Conservation (phyloP, 1,140 invertebrate genomes). For the Thaumatotibia leucotreta region DNA sequence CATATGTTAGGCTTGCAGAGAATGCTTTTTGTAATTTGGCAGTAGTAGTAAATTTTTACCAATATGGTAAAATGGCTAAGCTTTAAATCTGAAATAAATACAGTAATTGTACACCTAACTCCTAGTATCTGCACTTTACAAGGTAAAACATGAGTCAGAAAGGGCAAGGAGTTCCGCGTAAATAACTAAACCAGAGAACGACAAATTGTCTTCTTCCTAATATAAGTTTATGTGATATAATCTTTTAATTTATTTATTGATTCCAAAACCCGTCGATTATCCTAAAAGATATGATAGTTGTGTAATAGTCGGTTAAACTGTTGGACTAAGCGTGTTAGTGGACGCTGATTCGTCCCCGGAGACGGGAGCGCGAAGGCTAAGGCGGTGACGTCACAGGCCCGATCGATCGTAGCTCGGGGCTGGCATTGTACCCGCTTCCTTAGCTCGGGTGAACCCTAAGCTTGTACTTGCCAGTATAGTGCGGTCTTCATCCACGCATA, state of each 20-base stretch:
- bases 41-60: no score
- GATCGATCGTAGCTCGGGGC: slow-evolving; percentile 48
- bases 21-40: no score
- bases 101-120: no score
- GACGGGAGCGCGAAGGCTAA: slow-evolving; percentile 43
- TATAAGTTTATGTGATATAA: not conserved
- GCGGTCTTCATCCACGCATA: not conserved
- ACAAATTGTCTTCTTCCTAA: not conserved
- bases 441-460: not conserved
- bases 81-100: no score
- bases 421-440: not conserved
- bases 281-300: not conserved
- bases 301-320: not conserved
- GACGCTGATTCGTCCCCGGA: slow-evolving; percentile 27
- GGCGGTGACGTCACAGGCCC: slow-evolving; percentile 57
- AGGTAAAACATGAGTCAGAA: not conserved
- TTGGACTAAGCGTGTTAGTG: slow-evolving; percentile 5
- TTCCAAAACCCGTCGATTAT: not conserved
- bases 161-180: not conserved
- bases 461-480: not conserved
- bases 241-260: not conserved
- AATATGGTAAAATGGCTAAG: no score
- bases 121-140: no score
- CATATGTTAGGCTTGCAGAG: no score
- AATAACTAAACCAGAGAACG: not conserved